Evolutionary conservation across 30 jellyfish, hydroid and myxozoan species (phyloP).

Genomic region (Turritopsis rubra): DNA sequence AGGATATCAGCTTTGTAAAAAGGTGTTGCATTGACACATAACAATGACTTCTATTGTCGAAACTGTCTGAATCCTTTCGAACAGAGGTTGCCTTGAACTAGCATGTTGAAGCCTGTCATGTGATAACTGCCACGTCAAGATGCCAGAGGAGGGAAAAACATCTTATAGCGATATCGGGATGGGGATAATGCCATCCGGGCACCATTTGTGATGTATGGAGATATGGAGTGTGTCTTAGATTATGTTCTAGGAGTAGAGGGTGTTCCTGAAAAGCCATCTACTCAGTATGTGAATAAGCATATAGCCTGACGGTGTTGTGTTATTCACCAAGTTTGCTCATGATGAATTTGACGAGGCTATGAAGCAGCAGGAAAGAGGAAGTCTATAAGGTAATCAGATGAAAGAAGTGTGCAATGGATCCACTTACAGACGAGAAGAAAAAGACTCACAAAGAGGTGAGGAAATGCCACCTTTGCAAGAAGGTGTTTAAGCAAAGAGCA

Average conservation of each 20-base stretch:
- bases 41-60: conserved; percentile 4
- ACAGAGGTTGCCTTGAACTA: background rate
- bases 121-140: background rate
- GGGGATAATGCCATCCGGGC: background rate
- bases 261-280: background rate
- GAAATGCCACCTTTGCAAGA: background rate
- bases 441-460: conserved; percentile 10
- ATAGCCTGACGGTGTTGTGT: background rate
- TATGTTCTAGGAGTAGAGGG: background rate
- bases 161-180: background rate
- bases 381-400: conserved; percentile 2
- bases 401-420: background rate
- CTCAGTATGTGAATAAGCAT: background rate
- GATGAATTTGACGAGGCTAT: conserved; percentile 1
- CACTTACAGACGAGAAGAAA: conserved; percentile 3
- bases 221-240: background rate
- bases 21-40: background rate
- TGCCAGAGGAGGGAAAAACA: background rate
- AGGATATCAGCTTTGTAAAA: background rate
- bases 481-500: background rate
- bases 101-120: background rate
- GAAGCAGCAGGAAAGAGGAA: background rate
- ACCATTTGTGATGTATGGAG: conserved; percentile 1
- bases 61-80: conserved; percentile 1
- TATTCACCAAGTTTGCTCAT: background rate